A percentile compares a stretch with the other conserved stretches of the same genome.
Conservation (phyloP, 2,113 vertebrate species). For the Gymnogyps californianus region DNA sequence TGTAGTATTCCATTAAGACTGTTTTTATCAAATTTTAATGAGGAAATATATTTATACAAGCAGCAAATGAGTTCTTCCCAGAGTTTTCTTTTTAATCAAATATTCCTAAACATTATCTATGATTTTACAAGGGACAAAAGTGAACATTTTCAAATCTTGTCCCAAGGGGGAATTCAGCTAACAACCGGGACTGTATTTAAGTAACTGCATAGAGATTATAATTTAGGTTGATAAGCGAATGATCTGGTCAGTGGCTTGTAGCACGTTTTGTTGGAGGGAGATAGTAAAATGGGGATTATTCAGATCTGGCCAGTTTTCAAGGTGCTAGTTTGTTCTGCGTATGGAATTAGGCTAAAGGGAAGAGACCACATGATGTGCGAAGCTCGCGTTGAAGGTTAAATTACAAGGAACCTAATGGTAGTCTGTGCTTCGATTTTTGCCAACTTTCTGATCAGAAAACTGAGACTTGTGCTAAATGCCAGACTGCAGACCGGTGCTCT, state of each 20-base stretch:
- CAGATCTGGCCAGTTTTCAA: neutral
- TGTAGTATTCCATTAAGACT: slow-evolving; percentile 47
- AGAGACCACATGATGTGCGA: neutral
- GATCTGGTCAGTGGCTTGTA: neutral
- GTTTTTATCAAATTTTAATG: slow-evolving; percentile 46
- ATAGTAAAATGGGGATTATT: neutral
- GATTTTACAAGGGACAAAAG: slow-evolving; percentile 5
- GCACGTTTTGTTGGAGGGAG: neutral
- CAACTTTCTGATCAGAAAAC: slow-evolving; percentile 1
- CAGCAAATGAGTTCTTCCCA: slow-evolving; percentile 4
- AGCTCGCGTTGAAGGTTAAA: neutral
- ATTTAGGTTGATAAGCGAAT: neutral
- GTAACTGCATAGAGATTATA: neutral
- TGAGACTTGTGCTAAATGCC: neutral
- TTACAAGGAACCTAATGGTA: neutral
- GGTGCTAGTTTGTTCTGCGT: neutral
- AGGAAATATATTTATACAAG: slow-evolving; percentile 36
- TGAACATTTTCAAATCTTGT: neutral
- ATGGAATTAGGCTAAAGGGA: neutral
- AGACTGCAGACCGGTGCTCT: neutral
- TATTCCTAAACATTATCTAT: neutral
- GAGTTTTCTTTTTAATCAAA: slow-evolving; percentile 18
- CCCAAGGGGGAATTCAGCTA: neutral
- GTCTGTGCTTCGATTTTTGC: neutral
- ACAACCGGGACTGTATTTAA: neutral